A percentile compares a stretch with the other conserved stretches of the same genome.
These are phyloP conservation scores for Corbicula japonica DNA, from an alignment of 2,888 invertebrate species.

Conservation along the genomic window DNA sequence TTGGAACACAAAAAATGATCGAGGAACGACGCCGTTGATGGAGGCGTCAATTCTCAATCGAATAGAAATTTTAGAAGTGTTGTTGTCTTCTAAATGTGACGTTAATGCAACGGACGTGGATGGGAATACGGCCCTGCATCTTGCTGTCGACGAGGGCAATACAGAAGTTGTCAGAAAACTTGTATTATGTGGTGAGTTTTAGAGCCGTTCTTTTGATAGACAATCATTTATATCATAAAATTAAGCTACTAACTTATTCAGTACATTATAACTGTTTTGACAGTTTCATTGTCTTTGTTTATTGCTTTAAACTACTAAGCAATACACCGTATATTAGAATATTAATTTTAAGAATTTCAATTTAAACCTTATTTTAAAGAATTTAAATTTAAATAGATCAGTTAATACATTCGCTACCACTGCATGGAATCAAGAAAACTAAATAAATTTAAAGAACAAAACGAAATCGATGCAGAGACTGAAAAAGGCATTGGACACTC, in stretches of 20 bases:
- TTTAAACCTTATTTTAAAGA: not conserved
- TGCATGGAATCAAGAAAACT: not conserved
- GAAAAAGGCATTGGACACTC: not conserved
- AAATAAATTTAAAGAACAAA: not conserved
- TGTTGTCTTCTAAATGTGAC: constrained; percentile 61
- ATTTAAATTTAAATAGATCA: too few relatives aligned
- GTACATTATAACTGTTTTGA: not conserved
- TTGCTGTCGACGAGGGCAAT: constrained; percentile 64
- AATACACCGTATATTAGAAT: not conserved
- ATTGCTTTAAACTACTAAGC: not conserved
- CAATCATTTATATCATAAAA: not conserved
- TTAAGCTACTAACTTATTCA: too few relatives aligned
- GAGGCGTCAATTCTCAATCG: constrained; percentile 47
- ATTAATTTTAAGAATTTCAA: not conserved
- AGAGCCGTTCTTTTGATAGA: not conserved
- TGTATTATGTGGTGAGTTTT: constrained; percentile 50
- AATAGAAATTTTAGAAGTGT: constrained; percentile 33
- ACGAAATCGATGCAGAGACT: not conserved
- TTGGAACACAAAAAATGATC: constrained; percentile 41
- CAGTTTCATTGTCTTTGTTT: not conserved
- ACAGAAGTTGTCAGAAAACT: constrained; percentile 55
- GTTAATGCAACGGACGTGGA: constrained; percentile 58
- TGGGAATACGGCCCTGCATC: constrained; percentile 67
- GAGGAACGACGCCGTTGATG: constrained; percentile 62
- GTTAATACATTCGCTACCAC: not conserved